phyloP scores from a whole-genome alignment of 2,797 vertebrate genomes.

The Brachyalestes nurse region DNA sequence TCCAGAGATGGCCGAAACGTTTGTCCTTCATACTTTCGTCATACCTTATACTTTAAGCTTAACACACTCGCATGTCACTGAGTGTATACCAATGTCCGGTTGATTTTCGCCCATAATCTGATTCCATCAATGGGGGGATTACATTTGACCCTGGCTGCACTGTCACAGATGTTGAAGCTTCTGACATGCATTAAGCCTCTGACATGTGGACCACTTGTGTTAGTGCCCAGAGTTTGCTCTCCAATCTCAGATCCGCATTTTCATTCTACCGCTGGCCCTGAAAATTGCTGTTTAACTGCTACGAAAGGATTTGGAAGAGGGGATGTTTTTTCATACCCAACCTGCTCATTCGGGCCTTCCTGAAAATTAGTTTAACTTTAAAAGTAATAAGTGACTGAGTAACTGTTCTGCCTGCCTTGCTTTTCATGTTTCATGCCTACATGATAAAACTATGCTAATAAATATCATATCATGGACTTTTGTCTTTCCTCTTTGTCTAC shows the following conservation, averaged over 20 bases:
- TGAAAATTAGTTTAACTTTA: not conserved
- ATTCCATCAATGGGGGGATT: constrained; percentile 16
- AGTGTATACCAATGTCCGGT: not conserved
- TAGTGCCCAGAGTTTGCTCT: not conserved
- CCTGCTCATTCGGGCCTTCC: not conserved
- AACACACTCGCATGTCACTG: constrained; percentile 1
- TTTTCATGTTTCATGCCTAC: not conserved
- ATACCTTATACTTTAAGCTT: not conserved
- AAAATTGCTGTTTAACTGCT: not conserved
- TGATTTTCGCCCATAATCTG: constrained; percentile 12
- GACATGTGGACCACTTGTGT: constrained; percentile 21
- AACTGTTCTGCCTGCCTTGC: too few relatives aligned
- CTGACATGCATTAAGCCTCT: constrained; percentile 4
- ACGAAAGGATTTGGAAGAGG: too few relatives aligned
- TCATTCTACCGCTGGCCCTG: not conserved
- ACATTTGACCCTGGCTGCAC: not conserved
- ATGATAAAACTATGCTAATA: constrained; percentile 11
- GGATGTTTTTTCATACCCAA: not conserved
- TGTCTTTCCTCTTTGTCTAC: too few relatives aligned
- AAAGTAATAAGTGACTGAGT: not conserved
- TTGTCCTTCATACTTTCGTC: constrained; percentile 4
- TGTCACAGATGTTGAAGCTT: constrained; percentile 19
- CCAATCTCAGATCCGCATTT: not conserved
- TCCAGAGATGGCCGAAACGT: not conserved
- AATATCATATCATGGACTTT: not conserved